Evolutionary conservation across 2,888 invertebrate species (phyloP).

Genomic region (Leptinotarsa peninsularis): DNA sequence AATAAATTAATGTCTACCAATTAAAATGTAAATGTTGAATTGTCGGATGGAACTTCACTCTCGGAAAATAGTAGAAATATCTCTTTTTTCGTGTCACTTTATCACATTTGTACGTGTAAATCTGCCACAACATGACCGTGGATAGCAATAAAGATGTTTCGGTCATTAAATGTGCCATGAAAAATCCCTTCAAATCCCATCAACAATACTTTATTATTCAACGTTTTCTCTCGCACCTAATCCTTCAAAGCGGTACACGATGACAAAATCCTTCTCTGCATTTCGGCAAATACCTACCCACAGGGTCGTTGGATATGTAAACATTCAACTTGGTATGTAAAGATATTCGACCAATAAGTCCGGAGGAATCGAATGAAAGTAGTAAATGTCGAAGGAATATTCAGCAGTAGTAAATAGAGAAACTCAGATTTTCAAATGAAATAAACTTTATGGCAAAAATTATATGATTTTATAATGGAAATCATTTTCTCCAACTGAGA

Average conservation of each 20-base stretch:
- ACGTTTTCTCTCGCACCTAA: neutral
- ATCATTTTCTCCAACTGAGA: too few species aligned
- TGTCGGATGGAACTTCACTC: neutral
- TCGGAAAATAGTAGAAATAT: neutral
- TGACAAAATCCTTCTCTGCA: neutral
- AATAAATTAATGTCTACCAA: neutral
- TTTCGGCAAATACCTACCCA: neutral
- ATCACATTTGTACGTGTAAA: neutral
- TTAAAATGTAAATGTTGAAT: neutral
- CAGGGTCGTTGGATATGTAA: neutral
- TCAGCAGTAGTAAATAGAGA: neutral
- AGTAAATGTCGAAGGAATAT: neutral
- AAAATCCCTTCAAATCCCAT: neutral
- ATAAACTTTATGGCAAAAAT: too few species aligned
- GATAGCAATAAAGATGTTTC: neutral
- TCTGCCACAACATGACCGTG: neutral
- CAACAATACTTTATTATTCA: neutral
- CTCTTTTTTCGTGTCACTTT: neutral
- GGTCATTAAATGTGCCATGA: neutral
- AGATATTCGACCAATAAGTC: neutral
- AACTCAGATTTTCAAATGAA: too few species aligned
- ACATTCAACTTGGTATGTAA: neutral
- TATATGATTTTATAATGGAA: too few species aligned
- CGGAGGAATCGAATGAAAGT: neutral
- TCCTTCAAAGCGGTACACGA: neutral